phyloP scores from a whole-genome alignment of 2,113 vertebrate species.

The Otis tarda region DNA sequence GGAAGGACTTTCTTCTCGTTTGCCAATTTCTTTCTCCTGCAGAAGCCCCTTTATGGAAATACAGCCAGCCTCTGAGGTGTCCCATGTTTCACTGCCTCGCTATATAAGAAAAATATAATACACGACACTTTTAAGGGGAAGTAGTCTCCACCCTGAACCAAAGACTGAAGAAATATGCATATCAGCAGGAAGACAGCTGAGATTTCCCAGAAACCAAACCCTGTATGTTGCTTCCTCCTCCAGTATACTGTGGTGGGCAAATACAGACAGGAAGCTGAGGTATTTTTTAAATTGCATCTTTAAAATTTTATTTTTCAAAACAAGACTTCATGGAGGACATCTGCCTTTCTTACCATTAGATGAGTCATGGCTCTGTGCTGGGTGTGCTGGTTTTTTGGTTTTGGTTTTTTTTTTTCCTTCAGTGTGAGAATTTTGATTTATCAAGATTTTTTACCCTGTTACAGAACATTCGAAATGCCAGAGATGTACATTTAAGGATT shows the following conservation, averaged over 20 bases:
- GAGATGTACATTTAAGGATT: slow-evolving; percentile 22
- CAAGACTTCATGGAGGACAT: slow-evolving; percentile 9
- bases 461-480: not conserved
- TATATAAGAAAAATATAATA: not conserved
- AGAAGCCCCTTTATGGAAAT: not conserved
- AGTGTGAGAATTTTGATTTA: slow-evolving; percentile 24
- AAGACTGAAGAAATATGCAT: not conserved
- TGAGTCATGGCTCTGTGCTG: not conserved
- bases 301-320: slow-evolving; percentile 25
- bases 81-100: not conserved
- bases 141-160: not conserved
- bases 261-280: slow-evolving; percentile 12
- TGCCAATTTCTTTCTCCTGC: not conserved
- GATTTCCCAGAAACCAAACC: not conserved
- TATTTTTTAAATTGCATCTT: slow-evolving; percentile 31
- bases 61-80: not conserved
- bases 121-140: not conserved
- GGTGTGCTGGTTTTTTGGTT: too few species aligned
- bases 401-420: not conserved
- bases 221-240: not conserved
- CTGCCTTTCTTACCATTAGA: not conserved
- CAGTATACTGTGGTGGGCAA: not conserved
- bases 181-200: not conserved
- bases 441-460: not conserved
- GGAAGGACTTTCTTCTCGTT: not conserved